Evolutionary conservation across 2,113 vertebrate species (phyloP).

Genomic region (Blennius ocellaris): DNA sequence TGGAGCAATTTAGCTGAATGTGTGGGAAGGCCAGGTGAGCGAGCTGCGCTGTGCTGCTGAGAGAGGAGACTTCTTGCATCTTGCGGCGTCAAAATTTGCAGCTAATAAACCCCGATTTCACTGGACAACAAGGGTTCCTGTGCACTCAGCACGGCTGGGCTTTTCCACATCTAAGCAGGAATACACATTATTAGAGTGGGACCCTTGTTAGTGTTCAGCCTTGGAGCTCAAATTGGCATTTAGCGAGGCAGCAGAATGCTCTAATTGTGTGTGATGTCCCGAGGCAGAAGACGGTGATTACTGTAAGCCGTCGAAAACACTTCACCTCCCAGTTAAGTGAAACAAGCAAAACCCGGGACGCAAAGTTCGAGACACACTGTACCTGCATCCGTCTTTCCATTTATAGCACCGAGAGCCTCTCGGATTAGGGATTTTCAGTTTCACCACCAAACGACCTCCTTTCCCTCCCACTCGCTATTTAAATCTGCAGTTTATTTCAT

Average conservation of each 20-base stretch:
- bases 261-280: conserved; percentile 69
- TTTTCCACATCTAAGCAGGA: conserved; percentile 61
- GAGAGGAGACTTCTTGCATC: conserved; percentile 3
- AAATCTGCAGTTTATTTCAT: conserved; percentile 47
- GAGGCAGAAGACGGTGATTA: conserved; percentile 57
- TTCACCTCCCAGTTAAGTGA: conserved; percentile 40
- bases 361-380: conserved; percentile 16
- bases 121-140: conserved; percentile 26
- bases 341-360: conserved; percentile 17
- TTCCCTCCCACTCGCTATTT: conserved; percentile 56
- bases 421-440: conserved; percentile 31
- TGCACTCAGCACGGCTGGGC: conserved; percentile 45
- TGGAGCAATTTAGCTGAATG: conserved; percentile 8
- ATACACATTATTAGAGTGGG: conserved; percentile 47
- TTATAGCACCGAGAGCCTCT: conserved; percentile 7
- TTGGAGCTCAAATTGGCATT: conserved; percentile 68
- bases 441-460: conserved; percentile 25
- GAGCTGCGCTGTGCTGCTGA: not conserved
- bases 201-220: conserved; percentile 63
- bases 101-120: conserved; percentile 24
- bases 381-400: not conserved
- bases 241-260: conserved; percentile 66
- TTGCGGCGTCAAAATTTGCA: conserved; percentile 9
- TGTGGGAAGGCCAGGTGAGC: not conserved
- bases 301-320: conserved; percentile 45